Evolutionary conservation across 92 coral and sea anemone species (phyloP).

Genomic region (Heliopora coerulea): DNA sequence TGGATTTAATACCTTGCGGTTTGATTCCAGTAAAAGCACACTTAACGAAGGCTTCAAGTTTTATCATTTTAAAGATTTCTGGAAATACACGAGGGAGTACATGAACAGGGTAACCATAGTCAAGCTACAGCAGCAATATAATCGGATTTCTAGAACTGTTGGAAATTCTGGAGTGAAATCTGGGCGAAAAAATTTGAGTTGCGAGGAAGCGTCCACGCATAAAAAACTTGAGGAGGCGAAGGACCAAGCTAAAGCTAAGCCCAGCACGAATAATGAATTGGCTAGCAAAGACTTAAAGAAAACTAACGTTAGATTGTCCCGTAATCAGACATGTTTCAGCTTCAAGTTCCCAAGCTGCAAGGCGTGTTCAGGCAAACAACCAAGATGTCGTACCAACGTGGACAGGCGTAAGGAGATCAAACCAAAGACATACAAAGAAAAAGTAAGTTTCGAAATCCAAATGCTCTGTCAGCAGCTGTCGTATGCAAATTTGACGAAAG

Average conservation of each 20-base stretch:
- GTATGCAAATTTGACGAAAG: background rate
- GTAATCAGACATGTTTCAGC: conserved; percentile 4
- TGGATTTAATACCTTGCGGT: background rate
- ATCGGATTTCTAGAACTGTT: conserved; percentile 20
- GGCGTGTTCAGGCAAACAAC: conserved; percentile 31
- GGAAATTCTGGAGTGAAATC: conserved; percentile 13
- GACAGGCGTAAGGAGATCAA: conserved; percentile 12
- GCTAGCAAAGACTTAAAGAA: background rate
- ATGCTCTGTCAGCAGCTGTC: conserved; percentile 6
- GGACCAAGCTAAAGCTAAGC: background rate
- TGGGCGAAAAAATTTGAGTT: conserved; percentile 16
- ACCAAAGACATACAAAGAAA: conserved; percentile 4
- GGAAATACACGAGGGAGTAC: conserved; percentile 61
- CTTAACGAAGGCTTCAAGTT: conserved; percentile 52
- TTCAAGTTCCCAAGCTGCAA: conserved; percentile 23
- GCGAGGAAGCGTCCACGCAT: conserved; percentile 5
- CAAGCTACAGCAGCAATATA: conserved; percentile 29
- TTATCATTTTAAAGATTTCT: conserved; percentile 56
- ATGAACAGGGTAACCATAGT: conserved; percentile 63
- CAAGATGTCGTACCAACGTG: conserved; percentile 15
- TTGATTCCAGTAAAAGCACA: background rate
- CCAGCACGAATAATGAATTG: conserved; percentile 16
- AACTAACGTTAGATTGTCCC: background rate
- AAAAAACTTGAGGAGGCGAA: background rate
- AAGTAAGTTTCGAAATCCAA: conserved; percentile 9